Evolutionary conservation across 2,113 vertebrate species (phyloP).

Genomic region (Corythornis cristatus): DNA sequence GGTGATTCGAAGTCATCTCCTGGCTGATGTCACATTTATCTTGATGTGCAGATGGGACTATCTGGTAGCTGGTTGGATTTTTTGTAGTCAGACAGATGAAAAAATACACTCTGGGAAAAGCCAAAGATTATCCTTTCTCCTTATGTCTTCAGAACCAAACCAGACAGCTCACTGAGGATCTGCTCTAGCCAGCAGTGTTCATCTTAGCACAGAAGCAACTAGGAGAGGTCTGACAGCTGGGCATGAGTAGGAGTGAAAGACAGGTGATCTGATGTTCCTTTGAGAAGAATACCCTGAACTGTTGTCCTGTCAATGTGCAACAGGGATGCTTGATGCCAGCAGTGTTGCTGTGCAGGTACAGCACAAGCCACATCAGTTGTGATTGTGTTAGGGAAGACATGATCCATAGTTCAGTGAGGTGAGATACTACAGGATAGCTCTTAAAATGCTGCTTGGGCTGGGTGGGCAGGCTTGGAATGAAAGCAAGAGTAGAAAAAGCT

Average conservation of each 20-base stretch:
- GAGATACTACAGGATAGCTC: not conserved
- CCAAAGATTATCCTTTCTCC: not conserved
- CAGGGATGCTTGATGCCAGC: not conserved
- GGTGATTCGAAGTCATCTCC: not conserved
- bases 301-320: not conserved
- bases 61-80: not conserved
- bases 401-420: not conserved
- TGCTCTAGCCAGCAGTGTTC: not conserved
- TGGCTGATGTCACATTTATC: not conserved
- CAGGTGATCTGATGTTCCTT: not conserved
- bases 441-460: not conserved
- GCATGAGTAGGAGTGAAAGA: not conserved
- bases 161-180: not conserved
- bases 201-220: not conserved
- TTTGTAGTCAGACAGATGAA: not conserved
- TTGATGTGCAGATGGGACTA: not conserved
- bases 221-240: not conserved
- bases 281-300: not conserved
- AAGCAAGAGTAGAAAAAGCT: not conserved
- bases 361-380: not conserved
- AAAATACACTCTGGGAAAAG: not conserved
- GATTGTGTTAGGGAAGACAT: not conserved
- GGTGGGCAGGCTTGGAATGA: not conserved
- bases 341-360: not conserved
- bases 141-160: constrained; percentile 1